These are phyloP conservation scores for Phylloscopus collybita DNA, from an alignment of 2,797 vertebrate species.

Conservation along the genomic window DNA sequence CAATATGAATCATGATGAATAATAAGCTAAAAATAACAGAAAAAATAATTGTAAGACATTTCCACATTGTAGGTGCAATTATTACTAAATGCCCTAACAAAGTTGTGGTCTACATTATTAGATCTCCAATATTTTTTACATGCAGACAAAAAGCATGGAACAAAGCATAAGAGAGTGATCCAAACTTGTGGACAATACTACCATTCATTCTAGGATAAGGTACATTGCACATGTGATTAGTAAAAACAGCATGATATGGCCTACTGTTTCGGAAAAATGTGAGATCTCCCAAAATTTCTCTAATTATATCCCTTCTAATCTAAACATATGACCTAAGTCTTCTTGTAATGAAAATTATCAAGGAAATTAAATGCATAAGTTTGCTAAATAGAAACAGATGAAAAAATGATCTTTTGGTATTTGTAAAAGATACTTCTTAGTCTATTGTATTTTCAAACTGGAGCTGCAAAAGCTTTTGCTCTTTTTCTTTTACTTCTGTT, in stretches of 20 bases:
- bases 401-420: background rate
- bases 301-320: background rate
- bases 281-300: background rate
- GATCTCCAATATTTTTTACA: background rate
- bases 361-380: background rate
- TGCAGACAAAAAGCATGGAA: background rate
- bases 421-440: background rate
- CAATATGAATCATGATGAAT: background rate
- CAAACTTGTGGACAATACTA: background rate
- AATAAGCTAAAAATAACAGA: background rate
- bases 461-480: background rate
- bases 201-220: background rate
- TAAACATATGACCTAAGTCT: background rate
- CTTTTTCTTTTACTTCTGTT: background rate
- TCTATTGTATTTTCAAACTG: background rate
- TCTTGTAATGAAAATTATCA: background rate
- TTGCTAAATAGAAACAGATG: background rate
- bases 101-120: background rate
- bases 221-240: background rate
- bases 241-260: background rate
- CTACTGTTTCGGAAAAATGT: background rate
- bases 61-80: background rate
- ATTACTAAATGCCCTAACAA: background rate
- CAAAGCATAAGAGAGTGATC: background rate
- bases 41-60: background rate